phyloP scores from a whole-genome alignment of 2,797 vertebrate species.

The Triplophysa bombifrons region DNA sequence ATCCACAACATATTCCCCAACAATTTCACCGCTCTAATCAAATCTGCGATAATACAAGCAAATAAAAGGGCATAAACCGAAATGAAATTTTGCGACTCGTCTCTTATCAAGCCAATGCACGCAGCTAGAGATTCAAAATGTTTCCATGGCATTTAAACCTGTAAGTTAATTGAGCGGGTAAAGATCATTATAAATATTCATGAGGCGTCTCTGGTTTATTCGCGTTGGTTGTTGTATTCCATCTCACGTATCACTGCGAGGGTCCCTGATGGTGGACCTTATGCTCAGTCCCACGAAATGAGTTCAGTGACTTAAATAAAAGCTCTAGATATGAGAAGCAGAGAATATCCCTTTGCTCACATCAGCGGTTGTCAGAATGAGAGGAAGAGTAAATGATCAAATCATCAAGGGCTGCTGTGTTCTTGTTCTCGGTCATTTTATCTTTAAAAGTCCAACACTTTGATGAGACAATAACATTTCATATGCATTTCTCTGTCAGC shows the following conservation, averaged over 20 bases:
- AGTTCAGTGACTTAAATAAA: conserved; percentile 33
- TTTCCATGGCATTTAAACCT: conserved; percentile 58
- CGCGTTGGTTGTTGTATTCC: conserved; percentile 30
- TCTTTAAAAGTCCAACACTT: neutral
- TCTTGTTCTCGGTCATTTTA: neutral
- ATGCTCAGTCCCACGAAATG: conserved; percentile 31
- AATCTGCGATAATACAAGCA: conserved; percentile 31
- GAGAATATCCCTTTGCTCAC: conserved; percentile 8
- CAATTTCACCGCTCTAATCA: conserved; percentile 47
- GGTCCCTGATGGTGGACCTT: conserved; percentile 30
- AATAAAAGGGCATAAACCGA: conserved; percentile 9
- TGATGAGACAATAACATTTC: neutral
- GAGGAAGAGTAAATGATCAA: conserved; percentile 23
- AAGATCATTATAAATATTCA: conserved; percentile 66
- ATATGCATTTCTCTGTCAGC: neutral
- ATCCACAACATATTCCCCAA: conserved; percentile 23
- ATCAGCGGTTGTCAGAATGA: conserved; percentile 25
- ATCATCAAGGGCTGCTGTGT: neutral
- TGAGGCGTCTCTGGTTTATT: conserved; percentile 50
- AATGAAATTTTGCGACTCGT: conserved; percentile 35
- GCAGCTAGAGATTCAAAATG: conserved; percentile 58
- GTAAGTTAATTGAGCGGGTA: conserved; percentile 61
- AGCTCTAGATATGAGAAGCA: conserved; percentile 8
- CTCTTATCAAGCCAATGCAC: conserved; percentile 44
- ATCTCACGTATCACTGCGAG: conserved; percentile 21